A percentile compares a stretch with the other conserved stretches of the same genome.
Conservation (phyloP, 2,113 vertebrate genomes). For the Crocuta crocuta region DNA sequence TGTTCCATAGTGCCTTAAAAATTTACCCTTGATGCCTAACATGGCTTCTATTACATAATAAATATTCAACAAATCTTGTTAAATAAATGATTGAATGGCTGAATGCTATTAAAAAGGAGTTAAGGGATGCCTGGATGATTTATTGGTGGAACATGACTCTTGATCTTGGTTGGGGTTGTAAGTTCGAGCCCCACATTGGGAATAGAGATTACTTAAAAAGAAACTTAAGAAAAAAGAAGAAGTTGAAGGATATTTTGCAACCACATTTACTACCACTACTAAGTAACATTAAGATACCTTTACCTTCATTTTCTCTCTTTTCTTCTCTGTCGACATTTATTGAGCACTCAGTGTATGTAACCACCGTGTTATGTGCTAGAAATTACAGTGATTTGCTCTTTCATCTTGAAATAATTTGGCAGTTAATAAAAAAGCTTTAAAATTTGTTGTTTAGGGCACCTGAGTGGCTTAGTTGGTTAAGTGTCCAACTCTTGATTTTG, state of each 20-base stretch:
- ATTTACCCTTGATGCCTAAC: neutral
- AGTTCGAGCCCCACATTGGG: neutral
- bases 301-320: neutral
- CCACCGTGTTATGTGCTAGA: neutral
- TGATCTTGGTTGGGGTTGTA: neutral
- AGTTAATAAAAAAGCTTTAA: conserved; percentile 22
- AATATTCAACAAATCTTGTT: neutral
- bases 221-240: neutral
- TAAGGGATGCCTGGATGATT: neutral
- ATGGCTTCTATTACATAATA: neutral
- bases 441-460: neutral
- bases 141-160: neutral
- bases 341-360: neutral
- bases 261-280: neutral
- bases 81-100: neutral
- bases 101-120: neutral
- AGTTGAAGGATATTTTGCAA: conserved; percentile 1
- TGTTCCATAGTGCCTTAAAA: neutral
- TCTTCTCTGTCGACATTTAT: neutral
- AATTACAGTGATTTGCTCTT: neutral
- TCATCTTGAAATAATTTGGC: conserved; percentile 30
- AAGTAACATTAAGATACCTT: neutral
- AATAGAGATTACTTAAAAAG: neutral
- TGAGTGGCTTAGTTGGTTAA: too few species aligned
- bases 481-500: too few species aligned